These are phyloP conservation scores for Meloe dianella DNA, from an alignment of 2,888 invertebrate genomes.

Conservation along the genomic window DNA sequence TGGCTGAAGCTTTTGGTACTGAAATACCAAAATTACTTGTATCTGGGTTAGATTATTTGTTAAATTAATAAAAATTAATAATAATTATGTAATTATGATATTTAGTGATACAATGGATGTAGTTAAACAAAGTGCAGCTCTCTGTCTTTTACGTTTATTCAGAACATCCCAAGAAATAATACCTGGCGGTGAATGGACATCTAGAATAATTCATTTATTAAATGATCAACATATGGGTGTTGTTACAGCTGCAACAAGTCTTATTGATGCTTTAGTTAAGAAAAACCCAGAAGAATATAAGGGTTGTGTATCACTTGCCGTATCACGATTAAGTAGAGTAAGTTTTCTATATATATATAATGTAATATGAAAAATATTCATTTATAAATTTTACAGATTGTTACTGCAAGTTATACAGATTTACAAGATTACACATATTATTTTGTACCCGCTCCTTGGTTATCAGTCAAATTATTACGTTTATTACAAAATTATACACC, in stretches of 20 bases:
- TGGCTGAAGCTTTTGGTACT: constrained; percentile 99
- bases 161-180: constrained; percentile 96
- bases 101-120: constrained; percentile 97
- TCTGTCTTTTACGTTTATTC: constrained; percentile 92
- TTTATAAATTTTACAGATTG: constrained; percentile 81
- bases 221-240: constrained; percentile 99
- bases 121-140: constrained; percentile 98
- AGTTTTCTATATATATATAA: too few relatives aligned
- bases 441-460: constrained; percentile 99
- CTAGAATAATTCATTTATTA: constrained; percentile 95
- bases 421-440: constrained; percentile 99
- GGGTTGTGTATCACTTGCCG: constrained; percentile 97
- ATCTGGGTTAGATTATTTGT: constrained; percentile 76
- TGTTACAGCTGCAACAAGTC: constrained; percentile 96
- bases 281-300: constrained; percentile 99
- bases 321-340: constrained; percentile 92
- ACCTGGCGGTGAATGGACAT: constrained; percentile 98
- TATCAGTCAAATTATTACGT: constrained; percentile 95
- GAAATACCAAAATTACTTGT: constrained; percentile 98
- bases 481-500: constrained; percentile 98
- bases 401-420: constrained; percentile 98
- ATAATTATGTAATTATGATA: constrained; percentile 19
- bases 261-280: constrained; percentile 98
- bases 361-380: constrained; percentile 9
- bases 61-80: not conserved